Evolutionary conservation across 2,797 vertebrate genomes (phyloP).

Genomic region (Ctenochaetus hawaiiensis): DNA sequence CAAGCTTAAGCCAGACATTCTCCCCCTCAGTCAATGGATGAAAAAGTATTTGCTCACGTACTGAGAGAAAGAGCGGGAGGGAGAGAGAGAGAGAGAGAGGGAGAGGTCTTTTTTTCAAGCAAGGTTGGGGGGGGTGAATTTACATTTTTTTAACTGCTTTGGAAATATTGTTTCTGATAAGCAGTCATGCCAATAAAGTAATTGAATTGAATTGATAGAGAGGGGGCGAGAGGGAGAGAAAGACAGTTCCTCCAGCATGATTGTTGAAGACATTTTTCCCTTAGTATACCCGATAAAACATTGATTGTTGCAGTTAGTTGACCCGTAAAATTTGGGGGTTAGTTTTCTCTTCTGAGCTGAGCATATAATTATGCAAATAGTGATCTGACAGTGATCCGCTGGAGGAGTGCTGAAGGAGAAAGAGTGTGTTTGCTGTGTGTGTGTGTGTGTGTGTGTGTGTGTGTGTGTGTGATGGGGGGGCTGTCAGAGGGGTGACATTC

Average conservation of each 20-base stretch:
- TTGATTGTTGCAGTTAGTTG: slow-evolving; percentile 98
- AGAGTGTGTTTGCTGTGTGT: slow-evolving; percentile 14
- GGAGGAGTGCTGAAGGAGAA: slow-evolving; percentile 85
- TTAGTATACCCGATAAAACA: slow-evolving; percentile 97
- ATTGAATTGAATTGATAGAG: slow-evolving; percentile 77
- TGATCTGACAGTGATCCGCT: slow-evolving; percentile 98
- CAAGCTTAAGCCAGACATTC: slow-evolving; percentile 71
- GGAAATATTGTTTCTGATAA: slow-evolving; percentile 79
- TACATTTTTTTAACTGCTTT: slow-evolving; percentile 66
- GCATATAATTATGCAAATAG: slow-evolving; percentile 99
- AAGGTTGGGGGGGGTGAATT: slow-evolving; percentile 44
- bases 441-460: slow-evolving; percentile 32
- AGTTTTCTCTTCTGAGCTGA: slow-evolving; percentile 98
- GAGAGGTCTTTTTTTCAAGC: slow-evolving; percentile 23
- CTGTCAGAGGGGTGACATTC: slow-evolving; percentile 83
- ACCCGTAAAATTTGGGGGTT: slow-evolving; percentile 99
- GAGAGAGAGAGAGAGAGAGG: too few species aligned
- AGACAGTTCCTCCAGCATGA: slow-evolving; percentile 82
- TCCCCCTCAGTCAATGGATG: slow-evolving; percentile 66
- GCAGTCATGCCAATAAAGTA: slow-evolving; percentile 78
- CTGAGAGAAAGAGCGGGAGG: slow-evolving; percentile 36
- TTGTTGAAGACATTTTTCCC: slow-evolving; percentile 92
- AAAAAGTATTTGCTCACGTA: slow-evolving; percentile 76
- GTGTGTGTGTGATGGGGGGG: slow-evolving; percentile 32
- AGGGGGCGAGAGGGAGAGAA: slow-evolving; percentile 49